A percentile compares a stretch with the other conserved stretches of the same genome.
These are phyloP conservation scores for Leucoma salicis DNA, from an alignment of 2,888 invertebrate species.

Conservation along the genomic window DNA sequence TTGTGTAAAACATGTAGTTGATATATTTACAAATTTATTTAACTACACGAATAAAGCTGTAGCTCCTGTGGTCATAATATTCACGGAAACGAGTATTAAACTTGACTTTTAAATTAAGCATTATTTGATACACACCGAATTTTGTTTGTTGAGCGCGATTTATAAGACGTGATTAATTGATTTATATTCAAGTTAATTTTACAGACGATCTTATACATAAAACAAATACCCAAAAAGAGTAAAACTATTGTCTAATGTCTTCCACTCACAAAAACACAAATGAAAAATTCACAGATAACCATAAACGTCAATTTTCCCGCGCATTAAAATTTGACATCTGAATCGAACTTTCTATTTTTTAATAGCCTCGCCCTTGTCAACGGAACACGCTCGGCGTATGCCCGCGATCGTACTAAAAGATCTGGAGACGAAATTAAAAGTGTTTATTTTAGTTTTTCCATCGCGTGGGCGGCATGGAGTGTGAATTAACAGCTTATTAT, in stretches of 20 bases:
- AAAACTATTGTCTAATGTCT: background rate
- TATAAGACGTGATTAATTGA: too few species aligned
- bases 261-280: constrained; percentile 5
- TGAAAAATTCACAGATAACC: background rate
- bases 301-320: constrained; percentile 26
- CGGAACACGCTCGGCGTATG: constrained; percentile 27
- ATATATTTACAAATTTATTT: too few species aligned
- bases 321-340: background rate
- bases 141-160: too few species aligned
- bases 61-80: too few species aligned
- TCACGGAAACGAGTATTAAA: too few species aligned
- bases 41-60: too few species aligned
- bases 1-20: too few species aligned
- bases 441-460: constrained; percentile 50
- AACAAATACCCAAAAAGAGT: too few species aligned
- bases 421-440: constrained; percentile 44
- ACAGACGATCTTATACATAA: too few species aligned
- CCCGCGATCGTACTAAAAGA: constrained; percentile 38
- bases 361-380: constrained; percentile 16
- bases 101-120: too few species aligned
- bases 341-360: constrained; percentile 13
- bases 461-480: constrained; percentile 47
- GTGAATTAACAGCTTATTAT: constrained; percentile 34
- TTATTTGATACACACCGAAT: too few species aligned
- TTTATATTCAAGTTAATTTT: too few species aligned